phyloP scores from a whole-genome alignment of 1,140 invertebrate species.

The Theocolax elegans region DNA sequence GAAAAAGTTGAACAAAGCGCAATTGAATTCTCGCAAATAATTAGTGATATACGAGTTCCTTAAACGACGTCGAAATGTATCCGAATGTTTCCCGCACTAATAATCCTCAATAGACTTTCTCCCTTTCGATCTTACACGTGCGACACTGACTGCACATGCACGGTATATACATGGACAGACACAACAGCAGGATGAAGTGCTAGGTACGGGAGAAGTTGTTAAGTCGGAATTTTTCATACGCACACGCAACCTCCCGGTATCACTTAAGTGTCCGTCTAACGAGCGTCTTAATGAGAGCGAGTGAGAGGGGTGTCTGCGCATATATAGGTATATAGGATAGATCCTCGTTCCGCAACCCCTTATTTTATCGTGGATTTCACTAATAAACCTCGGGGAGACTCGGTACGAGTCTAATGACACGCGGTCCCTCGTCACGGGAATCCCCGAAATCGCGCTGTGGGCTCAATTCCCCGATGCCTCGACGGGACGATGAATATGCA shows the following conservation, averaged over 20 bases:
- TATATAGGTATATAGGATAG: neutral
- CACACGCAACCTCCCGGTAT: neutral
- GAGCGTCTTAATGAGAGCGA: slow-evolving; percentile 40
- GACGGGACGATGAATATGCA: neutral
- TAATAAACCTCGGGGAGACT: slow-evolving; percentile 11
- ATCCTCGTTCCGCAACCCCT: slow-evolving; percentile 21
- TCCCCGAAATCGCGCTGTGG: slow-evolving; percentile 8
- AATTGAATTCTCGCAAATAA: neutral
- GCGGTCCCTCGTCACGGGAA: neutral
- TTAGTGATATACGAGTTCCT: neutral
- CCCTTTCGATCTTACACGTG: too few species aligned
- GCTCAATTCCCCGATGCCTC: too few species aligned
- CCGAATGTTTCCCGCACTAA: slow-evolving; percentile 16
- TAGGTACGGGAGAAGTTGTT: slow-evolving; percentile 16
- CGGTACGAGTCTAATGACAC: slow-evolving; percentile 15
- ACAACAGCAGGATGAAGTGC: too few species aligned
- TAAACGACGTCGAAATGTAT: neutral
- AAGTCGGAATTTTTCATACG: slow-evolving; percentile 30
- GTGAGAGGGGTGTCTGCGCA: neutral
- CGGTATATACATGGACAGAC: too few species aligned
- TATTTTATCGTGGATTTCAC: slow-evolving; percentile 24
- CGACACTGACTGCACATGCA: too few species aligned
- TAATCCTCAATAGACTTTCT: slow-evolving; percentile 10
- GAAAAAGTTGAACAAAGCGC: too few species aligned
- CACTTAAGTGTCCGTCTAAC: slow-evolving; percentile 37